phyloP scores from a whole-genome alignment of 2,113 vertebrate species.

The Vulpes lagopus region DNA sequence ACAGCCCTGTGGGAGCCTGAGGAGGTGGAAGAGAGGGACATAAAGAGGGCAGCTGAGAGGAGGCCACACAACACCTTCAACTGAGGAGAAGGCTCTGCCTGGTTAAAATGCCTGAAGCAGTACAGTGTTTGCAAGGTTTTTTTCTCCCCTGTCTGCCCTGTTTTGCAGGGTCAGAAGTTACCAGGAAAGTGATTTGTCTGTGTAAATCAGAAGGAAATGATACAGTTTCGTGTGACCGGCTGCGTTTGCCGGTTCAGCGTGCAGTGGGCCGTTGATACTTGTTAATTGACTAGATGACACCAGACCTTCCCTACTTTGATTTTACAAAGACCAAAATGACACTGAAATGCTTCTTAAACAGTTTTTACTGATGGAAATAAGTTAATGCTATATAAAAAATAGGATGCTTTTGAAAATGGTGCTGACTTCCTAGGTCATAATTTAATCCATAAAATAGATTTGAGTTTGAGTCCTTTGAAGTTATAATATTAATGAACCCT shows the following conservation, averaged over 20 bases:
- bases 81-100: neutral
- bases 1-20: fast-evolving
- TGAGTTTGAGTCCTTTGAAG: neutral
- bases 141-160: no score
- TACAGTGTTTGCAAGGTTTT: neutral
- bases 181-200: constrained; percentile 18
- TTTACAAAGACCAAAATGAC: neutral
- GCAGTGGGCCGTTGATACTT: neutral
- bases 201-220: neutral
- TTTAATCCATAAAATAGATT: neutral
- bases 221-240: neutral
- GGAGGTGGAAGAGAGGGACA: neutral
- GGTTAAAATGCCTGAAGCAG: neutral
- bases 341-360: neutral
- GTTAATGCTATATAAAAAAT: neutral
- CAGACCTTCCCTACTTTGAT: fast-evolving
- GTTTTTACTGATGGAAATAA: neutral
- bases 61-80: neutral
- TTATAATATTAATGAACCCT: neutral
- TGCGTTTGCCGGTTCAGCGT: neutral
- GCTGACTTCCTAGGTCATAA: neutral
- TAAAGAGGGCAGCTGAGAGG: neutral
- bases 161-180: neutral
- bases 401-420: neutral
- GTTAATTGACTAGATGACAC: neutral